A percentile compares a stretch with the other conserved stretches of the same genome.
phyloP scores from a whole-genome alignment of 2,113 vertebrate species.

The Typhlomys cinereus region DNA sequence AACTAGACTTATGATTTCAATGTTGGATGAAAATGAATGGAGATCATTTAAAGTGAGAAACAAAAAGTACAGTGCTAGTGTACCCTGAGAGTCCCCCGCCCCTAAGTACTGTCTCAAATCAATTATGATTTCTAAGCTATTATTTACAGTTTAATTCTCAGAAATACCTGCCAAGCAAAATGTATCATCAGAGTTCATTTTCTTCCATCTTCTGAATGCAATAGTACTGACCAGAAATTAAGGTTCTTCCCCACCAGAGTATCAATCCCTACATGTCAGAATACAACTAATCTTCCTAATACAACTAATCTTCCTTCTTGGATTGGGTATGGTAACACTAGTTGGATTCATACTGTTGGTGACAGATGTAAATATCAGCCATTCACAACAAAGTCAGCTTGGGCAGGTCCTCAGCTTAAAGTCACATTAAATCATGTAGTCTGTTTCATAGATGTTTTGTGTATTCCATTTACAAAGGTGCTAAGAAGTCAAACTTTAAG shows the following conservation, averaged over 20 bases:
- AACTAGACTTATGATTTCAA: background rate
- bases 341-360: background rate
- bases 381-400: background rate
- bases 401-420: background rate
- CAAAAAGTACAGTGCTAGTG: background rate
- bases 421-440: background rate
- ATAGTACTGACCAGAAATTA: background rate
- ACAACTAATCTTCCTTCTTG: background rate
- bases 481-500: background rate
- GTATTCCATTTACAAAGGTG: background rate
- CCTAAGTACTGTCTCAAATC: background rate
- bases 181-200: background rate
- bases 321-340: too few species aligned
- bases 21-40: constrained; percentile 18
- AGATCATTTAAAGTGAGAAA: background rate
- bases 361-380: background rate
- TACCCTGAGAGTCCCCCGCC: background rate
- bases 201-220: background rate
- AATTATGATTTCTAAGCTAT: background rate
- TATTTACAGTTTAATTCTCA: background rate
- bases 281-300: background rate
- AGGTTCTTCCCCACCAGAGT: background rate
- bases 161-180: background rate
- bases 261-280: background rate
- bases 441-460: background rate